Conservation (phyloP, 2,888 invertebrate genomes). For the Drosophila recens region DNA sequence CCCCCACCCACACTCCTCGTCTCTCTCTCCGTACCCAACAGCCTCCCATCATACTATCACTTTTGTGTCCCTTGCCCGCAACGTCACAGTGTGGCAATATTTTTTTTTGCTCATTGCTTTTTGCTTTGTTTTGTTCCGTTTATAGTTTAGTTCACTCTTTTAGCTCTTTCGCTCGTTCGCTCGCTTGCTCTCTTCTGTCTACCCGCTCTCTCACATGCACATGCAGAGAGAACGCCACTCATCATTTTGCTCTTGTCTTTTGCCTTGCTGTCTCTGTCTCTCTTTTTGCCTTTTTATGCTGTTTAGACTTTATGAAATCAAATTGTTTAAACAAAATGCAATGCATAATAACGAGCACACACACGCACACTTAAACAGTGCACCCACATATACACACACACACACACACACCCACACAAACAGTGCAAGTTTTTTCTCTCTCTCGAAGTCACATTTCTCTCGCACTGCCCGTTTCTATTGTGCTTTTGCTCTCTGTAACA, state of each 20-base stretch:
- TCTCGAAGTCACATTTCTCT: conserved; percentile 16
- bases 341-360: conserved; percentile 9
- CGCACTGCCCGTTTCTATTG: conserved; percentile 15
- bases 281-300: conserved; percentile 23
- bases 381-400: conserved; percentile 26
- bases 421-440: conserved; percentile 8
- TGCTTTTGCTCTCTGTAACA: conserved; percentile 16
- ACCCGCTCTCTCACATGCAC: conserved; percentile 8
- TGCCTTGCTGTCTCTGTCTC: neutral
- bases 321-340: conserved; percentile 64
- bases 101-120: conserved; percentile 36
- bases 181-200: conserved; percentile 10
- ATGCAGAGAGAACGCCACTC: conserved; percentile 7
- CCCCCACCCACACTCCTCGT: neutral
- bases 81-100: conserved; percentile 49
- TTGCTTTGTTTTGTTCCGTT: conserved; percentile 57
- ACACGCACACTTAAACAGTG: conserved; percentile 5
- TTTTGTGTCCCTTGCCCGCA: conserved; percentile 8
- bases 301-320: conserved; percentile 39
- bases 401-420: conserved; percentile 11
- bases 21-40: conserved; percentile 2
- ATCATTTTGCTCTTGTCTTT: conserved; percentile 35
- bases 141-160: conserved; percentile 34
- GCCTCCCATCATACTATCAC: neutral
- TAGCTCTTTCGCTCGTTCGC: conserved; percentile 1